Base-by-base conservation (phyloP, 2,888 invertebrate species). In the Isotomurus palustris region DNA sequence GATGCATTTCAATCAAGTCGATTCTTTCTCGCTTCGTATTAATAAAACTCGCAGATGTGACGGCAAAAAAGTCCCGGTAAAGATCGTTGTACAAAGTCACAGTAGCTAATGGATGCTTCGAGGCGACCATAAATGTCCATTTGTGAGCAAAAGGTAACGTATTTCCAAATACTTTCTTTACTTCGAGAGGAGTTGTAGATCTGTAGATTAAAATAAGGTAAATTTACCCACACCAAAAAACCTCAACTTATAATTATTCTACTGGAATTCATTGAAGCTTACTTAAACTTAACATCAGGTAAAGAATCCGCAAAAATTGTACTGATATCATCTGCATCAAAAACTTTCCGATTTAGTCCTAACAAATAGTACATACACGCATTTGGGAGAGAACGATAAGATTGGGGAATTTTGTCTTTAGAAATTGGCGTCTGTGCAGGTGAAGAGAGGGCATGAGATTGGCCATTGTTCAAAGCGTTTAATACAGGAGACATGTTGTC, bases 201-300 rank as follows among this genome's bases (percentile, higher is more conserved):
- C 58, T 55, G 19, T 22, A 25, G 3, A 22, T 22, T 10, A 32
- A 32, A 32, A 32, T 32, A 32, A 32, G 32, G 32, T 32, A 32
- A 32, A 14, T 32, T 29, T 5, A 5, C 29, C 17, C 21, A 28
- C 24, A 48, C 40, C 21, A 17, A 28, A 29, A 29, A 38, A 54
- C 44, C 8, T 27, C 35, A 24, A 10, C 32, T 32, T 35, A 25
- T 29, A 43, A 6, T 35, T 35, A 3, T n/a, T 35, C 2, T 2
- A 6, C 27, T 28, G 5, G 10, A 19, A 25, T 57, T 8, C 19
- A 32, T 17, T 24, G 19, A 40, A 19, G 45, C 58, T 58, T 49
- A 69, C 69, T 53, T 64, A 54, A 67, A 52, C 53, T 60, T 66
- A 32, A 69, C 66, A 32, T 58, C 59, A 1, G 40, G 40, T 47